phyloP scores from a whole-genome alignment of 2,113 vertebrate species.

The Vidua chalybeata region DNA sequence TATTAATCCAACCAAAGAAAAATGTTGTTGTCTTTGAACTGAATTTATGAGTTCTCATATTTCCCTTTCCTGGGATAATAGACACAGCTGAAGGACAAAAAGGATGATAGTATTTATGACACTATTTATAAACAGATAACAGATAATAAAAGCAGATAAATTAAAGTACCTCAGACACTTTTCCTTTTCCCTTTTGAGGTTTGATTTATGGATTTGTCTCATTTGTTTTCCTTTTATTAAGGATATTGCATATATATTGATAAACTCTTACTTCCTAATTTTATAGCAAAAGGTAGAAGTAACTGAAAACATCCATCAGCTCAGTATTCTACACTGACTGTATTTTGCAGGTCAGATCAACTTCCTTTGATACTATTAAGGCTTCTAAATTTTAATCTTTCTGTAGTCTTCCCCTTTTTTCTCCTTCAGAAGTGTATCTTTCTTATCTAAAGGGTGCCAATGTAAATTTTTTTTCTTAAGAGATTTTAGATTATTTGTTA shows the following conservation, averaged over 20 bases:
- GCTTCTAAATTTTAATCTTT: background rate
- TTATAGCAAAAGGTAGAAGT: background rate
- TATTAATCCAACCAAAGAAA: background rate
- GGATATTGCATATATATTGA: background rate
- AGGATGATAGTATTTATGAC: background rate
- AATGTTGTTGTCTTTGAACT: background rate
- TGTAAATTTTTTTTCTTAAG: slow-evolving; percentile 5
- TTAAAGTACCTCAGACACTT: background rate
- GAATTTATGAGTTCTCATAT: background rate
- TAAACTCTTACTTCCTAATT: background rate
- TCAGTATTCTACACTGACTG: background rate
- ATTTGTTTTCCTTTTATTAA: background rate
- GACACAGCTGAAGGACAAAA: background rate
- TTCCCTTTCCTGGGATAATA: background rate
- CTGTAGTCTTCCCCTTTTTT: background rate
- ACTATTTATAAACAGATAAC: background rate
- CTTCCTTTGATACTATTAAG: background rate
- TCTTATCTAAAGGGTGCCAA: background rate
- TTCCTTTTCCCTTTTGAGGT: background rate
- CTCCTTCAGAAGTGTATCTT: background rate
- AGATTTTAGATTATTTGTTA: slow-evolving; percentile 52
- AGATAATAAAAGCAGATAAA: background rate
- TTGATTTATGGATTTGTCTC: background rate
- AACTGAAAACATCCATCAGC: background rate
- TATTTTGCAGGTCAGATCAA: background rate